These are phyloP conservation scores for Thunnus thynnus DNA, from an alignment of 2,113 vertebrate species.

Conservation along the genomic window DNA sequence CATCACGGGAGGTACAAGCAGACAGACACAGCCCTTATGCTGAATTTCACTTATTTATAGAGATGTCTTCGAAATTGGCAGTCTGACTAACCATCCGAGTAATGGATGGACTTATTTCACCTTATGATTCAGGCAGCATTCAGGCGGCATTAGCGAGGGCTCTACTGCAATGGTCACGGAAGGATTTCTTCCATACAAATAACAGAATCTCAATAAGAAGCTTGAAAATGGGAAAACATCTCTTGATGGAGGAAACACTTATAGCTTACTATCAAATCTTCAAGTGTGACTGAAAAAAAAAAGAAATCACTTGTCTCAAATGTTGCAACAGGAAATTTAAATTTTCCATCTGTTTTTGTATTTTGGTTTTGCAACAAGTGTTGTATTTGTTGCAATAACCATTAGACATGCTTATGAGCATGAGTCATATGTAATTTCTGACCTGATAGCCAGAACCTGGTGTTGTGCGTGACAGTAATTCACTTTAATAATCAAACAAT, in stretches of 20 bases:
- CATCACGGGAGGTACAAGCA: not conserved
- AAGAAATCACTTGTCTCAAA: not conserved
- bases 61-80: conserved; percentile 50
- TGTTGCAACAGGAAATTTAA: not conserved
- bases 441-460: conserved; percentile 36
- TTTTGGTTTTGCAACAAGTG: conserved; percentile 10
- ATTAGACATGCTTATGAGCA: conserved; percentile 27
- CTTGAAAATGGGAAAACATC: conserved; percentile 21
- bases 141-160: conserved; percentile 21
- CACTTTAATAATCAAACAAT: conserved; percentile 67
- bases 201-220: not conserved
- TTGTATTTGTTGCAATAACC: conserved; percentile 21
- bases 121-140: conserved; percentile 55
- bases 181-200: conserved; percentile 41
- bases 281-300: not conserved
- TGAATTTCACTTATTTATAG: conserved; percentile 46
- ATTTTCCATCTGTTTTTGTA: not conserved
- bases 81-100: conserved; percentile 60
- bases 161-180: conserved; percentile 23
- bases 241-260: conserved; percentile 11
- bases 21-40: conserved; percentile 40
- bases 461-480: conserved; percentile 55
- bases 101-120: conserved; percentile 56
- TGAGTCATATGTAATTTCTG: conserved; percentile 44
- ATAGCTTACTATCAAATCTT: not conserved